Base-by-base conservation (phyloP, 2,888 invertebrate genomes). In the Acholoe squamosa region DNA sequence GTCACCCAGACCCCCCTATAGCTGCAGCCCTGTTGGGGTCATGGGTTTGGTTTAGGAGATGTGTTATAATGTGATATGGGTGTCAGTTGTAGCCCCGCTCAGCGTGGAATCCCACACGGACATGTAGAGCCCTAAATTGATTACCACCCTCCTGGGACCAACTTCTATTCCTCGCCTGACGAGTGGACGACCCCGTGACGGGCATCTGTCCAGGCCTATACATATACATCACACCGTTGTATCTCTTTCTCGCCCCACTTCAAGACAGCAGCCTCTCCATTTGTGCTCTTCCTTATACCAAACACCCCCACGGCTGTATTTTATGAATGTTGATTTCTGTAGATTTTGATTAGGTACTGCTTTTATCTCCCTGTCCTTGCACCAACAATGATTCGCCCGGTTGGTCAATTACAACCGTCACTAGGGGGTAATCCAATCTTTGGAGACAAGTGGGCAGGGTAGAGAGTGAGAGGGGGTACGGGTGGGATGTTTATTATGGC, bases 351-450 rank as follows among this genome's bases (percentile, higher is more conserved):
- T 71, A 28, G 71, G 19, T 71, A 71, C 25, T 5, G n/a, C 19
- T 61, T 61, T 61, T 61, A 61, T 61, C 61, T 14, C 12, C n/a
- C 61, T 28, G 25, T 71, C 71, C 12, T 71, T 28, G 61, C 43
- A 3, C 43, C 10, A 43, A 43, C 43, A 43, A 43, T n/a, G 61
- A 61, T 61, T 61, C 61, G 19, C 61, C 61, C 14, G 61, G 22
- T 19, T 14, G 61, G 61, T 61, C 61, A 61, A 61, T 61, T 61
- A 61, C n/a, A n/a, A 3, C 61, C 5, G 61, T 61, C 61, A 19
- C 61, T n/a, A n/a, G 61, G n/a, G 61, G 61, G 61, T n/a, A 61
- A n/a, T 61, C 22, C n/a, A n/a, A 61, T 61, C 61, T 61, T 61
- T n/a, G n/a, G n/a, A 61, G 22, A 61, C 22, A 61, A 61, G 61